These are phyloP conservation scores for Zoanthus sociatus DNA, from an alignment of 92 coral and sea anemone genomes.

Conservation along the genomic window DNA sequence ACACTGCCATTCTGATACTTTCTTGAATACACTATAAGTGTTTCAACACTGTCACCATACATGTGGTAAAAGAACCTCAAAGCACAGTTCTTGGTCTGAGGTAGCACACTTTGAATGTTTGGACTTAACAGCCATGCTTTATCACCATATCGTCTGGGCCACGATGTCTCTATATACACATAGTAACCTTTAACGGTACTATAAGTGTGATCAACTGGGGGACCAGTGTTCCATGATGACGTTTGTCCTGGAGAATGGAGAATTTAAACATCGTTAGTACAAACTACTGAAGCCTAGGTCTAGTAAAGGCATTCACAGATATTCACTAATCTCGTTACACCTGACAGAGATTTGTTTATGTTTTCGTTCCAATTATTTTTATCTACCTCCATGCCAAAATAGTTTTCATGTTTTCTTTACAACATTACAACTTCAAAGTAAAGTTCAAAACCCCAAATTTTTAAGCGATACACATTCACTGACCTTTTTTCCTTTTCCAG, in stretches of 20 bases:
- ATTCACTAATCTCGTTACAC: background rate
- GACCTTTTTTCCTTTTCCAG: constrained; percentile 94
- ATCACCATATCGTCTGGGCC: constrained; percentile 98
- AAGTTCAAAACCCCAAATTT: background rate
- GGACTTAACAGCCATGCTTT: constrained; percentile 95
- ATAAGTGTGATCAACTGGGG: constrained; percentile 92
- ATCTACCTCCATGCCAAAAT: no score
- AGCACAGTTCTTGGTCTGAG: constrained; percentile 73
- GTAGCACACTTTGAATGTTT: constrained; percentile 74
- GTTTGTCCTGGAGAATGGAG: constrained; percentile 70
- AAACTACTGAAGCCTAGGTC: background rate
- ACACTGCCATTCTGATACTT: constrained; percentile 85
- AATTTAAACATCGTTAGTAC: background rate
- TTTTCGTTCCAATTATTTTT: no score
- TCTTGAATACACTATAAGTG: constrained; percentile 83
- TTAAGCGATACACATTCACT: background rate
- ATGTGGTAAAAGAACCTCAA: constrained; percentile 96
- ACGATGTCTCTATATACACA: constrained; percentile 94
- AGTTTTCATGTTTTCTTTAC: no score
- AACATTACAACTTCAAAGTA: background rate
- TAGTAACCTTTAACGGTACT: constrained; percentile 82
- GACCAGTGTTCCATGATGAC: constrained; percentile 91
- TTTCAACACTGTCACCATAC: constrained; percentile 95
- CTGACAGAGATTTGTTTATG: background rate
- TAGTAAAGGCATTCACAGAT: background rate